Percentiles rank a stretch among this genome's conserved stretches.
phyloP scores from a whole-genome alignment of 2,797 vertebrate genomes.

The Chloroceryle amazona region DNA sequence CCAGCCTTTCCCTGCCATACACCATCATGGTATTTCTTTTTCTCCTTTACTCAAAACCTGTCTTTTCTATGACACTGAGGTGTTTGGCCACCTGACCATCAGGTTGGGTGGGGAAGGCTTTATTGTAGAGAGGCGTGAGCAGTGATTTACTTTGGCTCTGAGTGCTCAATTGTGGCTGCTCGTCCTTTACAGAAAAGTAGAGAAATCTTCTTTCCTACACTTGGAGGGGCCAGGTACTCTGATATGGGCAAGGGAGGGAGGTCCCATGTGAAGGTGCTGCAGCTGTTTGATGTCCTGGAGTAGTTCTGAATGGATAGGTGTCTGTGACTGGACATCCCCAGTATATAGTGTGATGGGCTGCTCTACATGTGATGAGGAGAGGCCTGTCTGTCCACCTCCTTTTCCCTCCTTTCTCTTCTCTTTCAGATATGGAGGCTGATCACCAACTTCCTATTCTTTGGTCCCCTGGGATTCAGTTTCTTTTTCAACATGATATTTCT shows the following conservation, averaged over 20 bases:
- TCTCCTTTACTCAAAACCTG: neutral
- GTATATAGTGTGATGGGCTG: neutral
- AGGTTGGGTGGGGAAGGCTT: neutral
- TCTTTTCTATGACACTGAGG: too few species aligned
- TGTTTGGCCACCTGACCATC: neutral
- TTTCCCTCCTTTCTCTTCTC: neutral
- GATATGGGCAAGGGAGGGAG: neutral
- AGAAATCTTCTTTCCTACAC: neutral
- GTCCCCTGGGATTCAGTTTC: slow-evolving; percentile 85
- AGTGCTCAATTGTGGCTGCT: neutral
- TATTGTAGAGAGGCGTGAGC: accelerated
- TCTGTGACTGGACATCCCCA: neutral
- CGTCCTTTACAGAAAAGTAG: neutral
- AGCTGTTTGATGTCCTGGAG: neutral
- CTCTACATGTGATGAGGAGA: neutral
- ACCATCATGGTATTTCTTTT: neutral
- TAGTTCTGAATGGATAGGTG: neutral
- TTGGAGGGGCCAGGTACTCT: neutral
- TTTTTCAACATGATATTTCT: slow-evolving; percentile 88
- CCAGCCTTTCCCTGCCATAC: neutral
- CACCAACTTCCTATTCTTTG: slow-evolving; percentile 87
- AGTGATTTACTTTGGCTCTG: neutral
- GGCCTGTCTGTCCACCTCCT: neutral
- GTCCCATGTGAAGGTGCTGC: neutral
- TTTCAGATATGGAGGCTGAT: slow-evolving; percentile 84